Percentiles rank a stretch among this genome's conserved stretches.
Conservation (phyloP, 2,113 vertebrate species). For the Prinia subflava region DNA sequence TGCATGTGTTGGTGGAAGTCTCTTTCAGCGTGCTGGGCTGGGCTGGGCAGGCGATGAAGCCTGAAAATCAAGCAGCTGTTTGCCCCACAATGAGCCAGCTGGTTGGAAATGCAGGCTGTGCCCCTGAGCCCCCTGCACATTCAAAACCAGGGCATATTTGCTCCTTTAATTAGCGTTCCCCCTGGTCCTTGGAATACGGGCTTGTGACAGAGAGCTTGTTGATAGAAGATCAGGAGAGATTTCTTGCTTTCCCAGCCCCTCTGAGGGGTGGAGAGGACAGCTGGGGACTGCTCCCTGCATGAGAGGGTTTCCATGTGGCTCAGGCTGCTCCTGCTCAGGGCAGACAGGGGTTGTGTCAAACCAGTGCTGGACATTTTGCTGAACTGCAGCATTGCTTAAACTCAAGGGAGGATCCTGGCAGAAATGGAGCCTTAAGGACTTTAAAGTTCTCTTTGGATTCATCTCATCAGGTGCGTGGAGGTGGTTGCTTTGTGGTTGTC, state of each 20-base stretch:
- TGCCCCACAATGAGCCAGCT: conserved; percentile 44
- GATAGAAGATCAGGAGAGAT: neutral
- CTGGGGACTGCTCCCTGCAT: neutral
- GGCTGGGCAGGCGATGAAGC: neutral
- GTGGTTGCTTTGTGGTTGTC: neutral
- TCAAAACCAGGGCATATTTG: conserved; percentile 3
- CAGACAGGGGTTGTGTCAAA: neutral
- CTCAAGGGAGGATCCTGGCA: neutral
- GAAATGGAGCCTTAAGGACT: neutral
- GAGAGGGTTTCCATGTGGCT: neutral
- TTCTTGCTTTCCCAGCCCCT: neutral
- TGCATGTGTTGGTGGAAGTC: neutral
- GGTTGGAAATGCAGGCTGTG: conserved; percentile 17
- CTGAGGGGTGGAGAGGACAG: neutral
- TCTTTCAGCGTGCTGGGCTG: neutral
- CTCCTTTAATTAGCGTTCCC: conserved; percentile 28
- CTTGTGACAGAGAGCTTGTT: neutral
- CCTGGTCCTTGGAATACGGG: neutral
- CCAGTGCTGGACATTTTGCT: neutral
- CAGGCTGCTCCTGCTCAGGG: neutral
- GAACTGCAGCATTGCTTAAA: neutral
- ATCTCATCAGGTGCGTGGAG: accelerated
- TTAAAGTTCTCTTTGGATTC: neutral
- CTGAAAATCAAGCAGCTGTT: conserved; percentile 53
- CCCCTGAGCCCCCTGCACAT: neutral